Conservation (phyloP, 2,113 vertebrate genomes). For the Callaeas wilsoni region DNA sequence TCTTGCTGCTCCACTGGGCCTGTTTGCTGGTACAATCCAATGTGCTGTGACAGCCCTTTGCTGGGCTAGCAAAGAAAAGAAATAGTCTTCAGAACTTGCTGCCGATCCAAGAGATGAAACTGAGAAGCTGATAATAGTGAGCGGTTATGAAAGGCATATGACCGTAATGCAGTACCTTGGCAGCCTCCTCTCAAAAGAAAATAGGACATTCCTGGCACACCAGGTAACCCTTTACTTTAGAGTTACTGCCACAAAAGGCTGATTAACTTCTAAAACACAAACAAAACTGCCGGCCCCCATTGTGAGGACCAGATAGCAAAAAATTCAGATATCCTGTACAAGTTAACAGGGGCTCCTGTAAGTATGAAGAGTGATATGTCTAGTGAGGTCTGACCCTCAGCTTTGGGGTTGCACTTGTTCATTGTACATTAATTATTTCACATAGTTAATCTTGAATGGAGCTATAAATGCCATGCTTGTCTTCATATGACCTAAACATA, state of each 20-base stretch:
- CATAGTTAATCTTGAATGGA: neutral
- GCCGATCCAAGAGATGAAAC: conserved; percentile 36
- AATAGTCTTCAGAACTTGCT: conserved; percentile 3
- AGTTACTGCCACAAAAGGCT: neutral
- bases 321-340: neutral
- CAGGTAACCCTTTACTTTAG: neutral
- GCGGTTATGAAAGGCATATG: conserved; percentile 27
- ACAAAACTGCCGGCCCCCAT: neutral
- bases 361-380: neutral
- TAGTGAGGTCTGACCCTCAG: neutral
- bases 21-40: neutral
- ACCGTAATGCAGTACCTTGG: conserved; percentile 30
- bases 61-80: neutral
- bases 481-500: neutral
- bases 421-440: neutral
- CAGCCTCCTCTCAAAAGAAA: conserved; percentile 25
- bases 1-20: neutral
- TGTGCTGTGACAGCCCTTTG: neutral
- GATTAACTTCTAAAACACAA: neutral
- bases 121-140: conserved; percentile 56
- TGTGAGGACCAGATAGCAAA: neutral
- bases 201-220: conserved; percentile 53
- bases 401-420: neutral
- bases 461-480: neutral
- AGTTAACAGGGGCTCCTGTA: neutral